Percentiles rank a stretch among this genome's conserved stretches.
These are phyloP conservation scores for Podilymbus podiceps DNA, from an alignment of 2,113 vertebrate genomes.

Conservation along the genomic window DNA sequence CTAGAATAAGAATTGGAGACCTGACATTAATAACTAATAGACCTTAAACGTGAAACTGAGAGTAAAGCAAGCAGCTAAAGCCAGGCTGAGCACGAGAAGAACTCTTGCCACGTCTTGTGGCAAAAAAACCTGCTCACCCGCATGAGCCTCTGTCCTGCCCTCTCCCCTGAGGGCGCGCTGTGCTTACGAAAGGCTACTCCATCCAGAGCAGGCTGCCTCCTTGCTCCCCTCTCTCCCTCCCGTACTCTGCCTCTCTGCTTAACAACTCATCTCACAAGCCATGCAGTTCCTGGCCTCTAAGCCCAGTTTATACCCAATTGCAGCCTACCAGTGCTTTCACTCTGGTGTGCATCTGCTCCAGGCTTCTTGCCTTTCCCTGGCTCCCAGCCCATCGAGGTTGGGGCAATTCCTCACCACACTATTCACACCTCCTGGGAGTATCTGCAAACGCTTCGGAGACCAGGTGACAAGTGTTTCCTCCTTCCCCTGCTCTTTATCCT, in stretches of 20 bases:
- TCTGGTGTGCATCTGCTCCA: neutral
- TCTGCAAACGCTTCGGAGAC: neutral
- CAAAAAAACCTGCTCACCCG: neutral
- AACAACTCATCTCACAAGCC: neutral
- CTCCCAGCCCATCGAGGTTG: neutral
- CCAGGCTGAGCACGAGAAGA: neutral
- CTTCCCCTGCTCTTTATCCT: neutral
- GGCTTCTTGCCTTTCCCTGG: neutral
- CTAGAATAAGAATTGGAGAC: neutral
- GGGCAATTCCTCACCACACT: fast-evolving
- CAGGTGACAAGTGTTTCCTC: neutral
- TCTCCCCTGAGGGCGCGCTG: neutral
- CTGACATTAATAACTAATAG: neutral
- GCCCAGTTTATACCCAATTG: neutral
- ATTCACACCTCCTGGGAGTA: neutral
- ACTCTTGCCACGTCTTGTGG: neutral
- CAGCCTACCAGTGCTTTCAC: neutral
- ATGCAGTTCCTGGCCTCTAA: neutral
- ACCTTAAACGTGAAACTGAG: neutral
- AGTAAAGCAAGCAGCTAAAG: neutral
- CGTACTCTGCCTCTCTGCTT: neutral
- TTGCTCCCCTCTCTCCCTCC: neutral
- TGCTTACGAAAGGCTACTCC: neutral
- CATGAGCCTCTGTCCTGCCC: neutral
- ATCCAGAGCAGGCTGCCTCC: neutral